These are phyloP conservation scores for Hesperia comma DNA, from an alignment of 2,888 invertebrate genomes.

Conservation along the genomic window DNA sequence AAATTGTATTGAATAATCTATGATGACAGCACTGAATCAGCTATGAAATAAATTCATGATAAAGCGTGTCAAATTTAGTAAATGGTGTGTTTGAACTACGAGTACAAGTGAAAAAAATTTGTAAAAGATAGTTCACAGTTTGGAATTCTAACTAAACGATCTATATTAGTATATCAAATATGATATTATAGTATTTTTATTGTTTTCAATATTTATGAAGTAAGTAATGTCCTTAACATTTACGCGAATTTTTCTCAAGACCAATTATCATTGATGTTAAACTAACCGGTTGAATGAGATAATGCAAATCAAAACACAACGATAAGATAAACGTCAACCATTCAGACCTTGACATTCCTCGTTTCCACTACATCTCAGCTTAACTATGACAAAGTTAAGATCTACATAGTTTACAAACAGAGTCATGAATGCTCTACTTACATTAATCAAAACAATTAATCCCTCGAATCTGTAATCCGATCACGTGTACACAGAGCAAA, in stretches of 20 bases:
- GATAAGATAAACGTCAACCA: conserved; percentile 66
- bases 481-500: conserved; percentile 69
- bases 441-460: conserved; percentile 69
- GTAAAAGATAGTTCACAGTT: too few species aligned
- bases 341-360: conserved; percentile 59
- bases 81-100: too few species aligned
- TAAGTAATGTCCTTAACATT: neutral
- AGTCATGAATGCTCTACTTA: conserved; percentile 63
- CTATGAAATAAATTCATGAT: too few species aligned
- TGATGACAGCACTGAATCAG: neutral
- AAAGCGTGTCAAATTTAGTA: too few species aligned
- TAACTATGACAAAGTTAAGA: conserved; percentile 42
- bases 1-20: conserved; percentile 11
- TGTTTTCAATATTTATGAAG: too few species aligned
- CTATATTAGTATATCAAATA: too few species aligned
- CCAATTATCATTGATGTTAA: conserved; percentile 23
- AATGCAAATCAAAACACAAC: conserved; percentile 42
- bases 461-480: conserved; percentile 71
- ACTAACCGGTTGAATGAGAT: conserved; percentile 35
- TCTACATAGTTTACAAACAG: conserved; percentile 63
- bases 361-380: neutral
- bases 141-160: too few species aligned
- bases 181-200: too few species aligned
- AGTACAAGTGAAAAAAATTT: too few species aligned
- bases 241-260: conserved; percentile 15